Evolutionary conservation across 2,888 invertebrate genomes (phyloP).

Genomic region (Clusia tigrina): DNA sequence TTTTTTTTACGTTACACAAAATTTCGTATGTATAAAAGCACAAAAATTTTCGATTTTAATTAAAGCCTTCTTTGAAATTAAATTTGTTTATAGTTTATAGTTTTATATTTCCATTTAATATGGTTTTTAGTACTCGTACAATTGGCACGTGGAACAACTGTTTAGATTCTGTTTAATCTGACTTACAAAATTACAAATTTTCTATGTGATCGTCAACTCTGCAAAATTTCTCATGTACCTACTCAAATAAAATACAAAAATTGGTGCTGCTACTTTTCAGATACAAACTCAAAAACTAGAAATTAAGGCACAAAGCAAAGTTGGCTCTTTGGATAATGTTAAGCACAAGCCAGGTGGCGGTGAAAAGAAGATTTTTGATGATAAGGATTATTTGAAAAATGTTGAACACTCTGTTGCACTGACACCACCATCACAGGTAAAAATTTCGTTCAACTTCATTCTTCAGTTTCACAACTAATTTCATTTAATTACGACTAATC

Average conservation of each 20-base stretch:
- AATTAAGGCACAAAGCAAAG: slow-evolving; percentile 90
- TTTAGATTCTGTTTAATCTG: too few relatives aligned
- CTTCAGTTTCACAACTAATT: not conserved
- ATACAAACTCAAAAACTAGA: slow-evolving; percentile 91
- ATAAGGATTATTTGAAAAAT: slow-evolving; percentile 89
- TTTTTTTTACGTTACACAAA: slow-evolving; percentile 5
- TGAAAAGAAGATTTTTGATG: slow-evolving; percentile 92
- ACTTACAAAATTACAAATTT: too few relatives aligned
- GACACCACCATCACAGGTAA: slow-evolving; percentile 69
- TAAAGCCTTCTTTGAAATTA: too few relatives aligned
- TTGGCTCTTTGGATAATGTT: slow-evolving; percentile 90
- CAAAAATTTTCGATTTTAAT: not conserved
- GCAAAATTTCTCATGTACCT: too few relatives aligned
- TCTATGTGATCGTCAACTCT: too few relatives aligned
- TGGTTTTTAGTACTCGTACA: too few relatives aligned
- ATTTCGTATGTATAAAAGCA: not conserved
- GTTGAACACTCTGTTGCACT: slow-evolving; percentile 69
- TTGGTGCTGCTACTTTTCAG: slow-evolving; percentile 65
- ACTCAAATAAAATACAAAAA: too few relatives aligned
- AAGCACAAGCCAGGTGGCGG: slow-evolving; percentile 90
- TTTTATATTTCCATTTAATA: too few relatives aligned
- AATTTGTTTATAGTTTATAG: too few relatives aligned
- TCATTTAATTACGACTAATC: not conserved
- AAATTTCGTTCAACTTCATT: slow-evolving; percentile 25
- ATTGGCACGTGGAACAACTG: too few relatives aligned